Evolutionary conservation across 2,113 vertebrate species (phyloP).

Genomic region (Panthera leo): DNA sequence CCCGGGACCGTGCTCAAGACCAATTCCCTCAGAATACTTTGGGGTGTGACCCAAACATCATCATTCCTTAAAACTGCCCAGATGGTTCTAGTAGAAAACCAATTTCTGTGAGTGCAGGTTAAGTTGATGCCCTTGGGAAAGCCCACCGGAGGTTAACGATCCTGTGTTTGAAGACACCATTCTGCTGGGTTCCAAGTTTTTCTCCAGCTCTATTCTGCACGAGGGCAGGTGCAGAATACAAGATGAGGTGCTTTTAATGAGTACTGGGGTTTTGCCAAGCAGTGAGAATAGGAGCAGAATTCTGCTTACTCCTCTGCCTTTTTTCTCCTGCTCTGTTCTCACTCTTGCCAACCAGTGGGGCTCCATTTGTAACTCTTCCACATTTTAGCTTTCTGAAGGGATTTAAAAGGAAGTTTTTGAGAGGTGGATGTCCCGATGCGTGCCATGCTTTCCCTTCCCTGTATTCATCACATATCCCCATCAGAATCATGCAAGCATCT

Average conservation of each 20-base stretch:
- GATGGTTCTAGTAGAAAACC: neutral
- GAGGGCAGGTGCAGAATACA: too few species aligned
- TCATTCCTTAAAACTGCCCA: too few species aligned
- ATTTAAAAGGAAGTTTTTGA: neutral
- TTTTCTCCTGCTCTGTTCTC: neutral
- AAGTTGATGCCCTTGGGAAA: neutral
- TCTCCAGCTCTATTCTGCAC: too few species aligned
- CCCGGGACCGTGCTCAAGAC: neutral
- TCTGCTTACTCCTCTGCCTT: rapidly evolving
- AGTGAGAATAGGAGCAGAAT: rapidly evolving
- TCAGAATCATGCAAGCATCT: neutral
- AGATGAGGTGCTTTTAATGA: neutral
- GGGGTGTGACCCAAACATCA: neutral
- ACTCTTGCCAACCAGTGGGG: neutral
- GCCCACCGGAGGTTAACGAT: neutral
- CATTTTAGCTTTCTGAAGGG: neutral
- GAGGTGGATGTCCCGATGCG: too few species aligned
- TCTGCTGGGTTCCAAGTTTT: neutral
- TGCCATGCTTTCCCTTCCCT: rapidly evolving
- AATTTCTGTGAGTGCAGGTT: neutral
- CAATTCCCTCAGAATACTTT: neutral
- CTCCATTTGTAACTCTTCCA: neutral
- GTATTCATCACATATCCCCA: rapidly evolving
- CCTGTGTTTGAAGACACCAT: neutral
- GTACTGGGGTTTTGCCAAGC: too few species aligned